phyloP scores from a whole-genome alignment of 2,797 vertebrate species.

The Bradypodion pumilum region DNA sequence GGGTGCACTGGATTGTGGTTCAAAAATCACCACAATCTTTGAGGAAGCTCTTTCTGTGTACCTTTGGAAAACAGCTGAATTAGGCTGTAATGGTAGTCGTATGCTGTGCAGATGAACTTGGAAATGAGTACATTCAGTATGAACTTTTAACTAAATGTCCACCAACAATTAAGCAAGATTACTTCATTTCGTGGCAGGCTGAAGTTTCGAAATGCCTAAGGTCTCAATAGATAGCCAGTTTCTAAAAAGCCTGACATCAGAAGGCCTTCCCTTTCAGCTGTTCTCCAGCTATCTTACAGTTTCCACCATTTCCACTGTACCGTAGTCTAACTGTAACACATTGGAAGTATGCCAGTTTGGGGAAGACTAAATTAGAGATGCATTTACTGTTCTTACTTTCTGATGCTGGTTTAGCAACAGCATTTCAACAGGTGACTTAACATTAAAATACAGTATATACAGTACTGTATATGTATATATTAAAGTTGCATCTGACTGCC shows the following conservation, averaged over 20 bases:
- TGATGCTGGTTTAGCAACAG: accelerated
- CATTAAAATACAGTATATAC: too few relatives aligned
- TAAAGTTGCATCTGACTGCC: constrained; percentile 45
- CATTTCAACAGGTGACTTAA: accelerated
- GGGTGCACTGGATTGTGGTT: too few relatives aligned
- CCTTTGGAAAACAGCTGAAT: too few relatives aligned
- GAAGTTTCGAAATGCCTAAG: neutral
- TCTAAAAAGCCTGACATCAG: neutral
- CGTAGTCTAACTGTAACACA: neutral
- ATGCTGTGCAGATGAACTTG: neutral
- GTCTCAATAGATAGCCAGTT: neutral
- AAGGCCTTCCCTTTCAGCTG: neutral
- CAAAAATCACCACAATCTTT: too few relatives aligned
- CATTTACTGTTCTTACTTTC: neutral
- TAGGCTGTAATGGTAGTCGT: too few relatives aligned
- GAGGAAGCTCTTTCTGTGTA: too few relatives aligned
- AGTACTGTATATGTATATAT: too few relatives aligned
- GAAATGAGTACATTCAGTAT: neutral
- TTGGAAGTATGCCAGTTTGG: too few relatives aligned
- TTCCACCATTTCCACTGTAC: neutral
- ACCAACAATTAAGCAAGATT: neutral
- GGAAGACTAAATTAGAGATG: too few relatives aligned
- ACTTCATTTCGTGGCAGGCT: neutral
- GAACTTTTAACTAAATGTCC: neutral
- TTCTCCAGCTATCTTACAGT: neutral